Base-by-base conservation (phyloP, 2,113 vertebrate species). In the Cebus imitator region DNA sequence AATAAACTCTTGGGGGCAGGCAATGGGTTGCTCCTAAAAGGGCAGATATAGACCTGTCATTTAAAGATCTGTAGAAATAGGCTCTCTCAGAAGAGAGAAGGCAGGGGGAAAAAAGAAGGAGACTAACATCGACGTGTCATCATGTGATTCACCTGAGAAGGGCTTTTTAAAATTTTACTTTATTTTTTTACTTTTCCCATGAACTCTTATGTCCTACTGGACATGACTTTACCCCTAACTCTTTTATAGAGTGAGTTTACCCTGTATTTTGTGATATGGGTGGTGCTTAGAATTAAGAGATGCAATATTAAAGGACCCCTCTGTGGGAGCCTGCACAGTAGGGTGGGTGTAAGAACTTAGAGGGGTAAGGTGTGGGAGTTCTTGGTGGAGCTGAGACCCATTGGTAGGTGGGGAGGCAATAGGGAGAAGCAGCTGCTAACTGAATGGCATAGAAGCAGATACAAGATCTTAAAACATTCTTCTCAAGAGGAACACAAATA, bases 401-500 rank as follows among this genome's bases (percentile, higher is more conserved):
- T 10, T 37, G 21, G 35, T 25, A 11, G 50, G 18, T 1, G 1
- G 55, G 27, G 45, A 89, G 50, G 18, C 48, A 72, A 18, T 3
- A 21, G 78, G 30, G 73, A 78, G 58, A 94, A 92, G 45, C 66
- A 95, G 76, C 43, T 96, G n/a, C 82, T 61, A 52, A 18, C 12
- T 35, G n/a, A 92, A 61, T 79, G 73, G n/a, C 37, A 21, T 7
- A 45, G 58, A 73, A 89, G 11, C 57, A 52, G 43, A 80, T 64
- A 3, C 6, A 90, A 89, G 90, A 76, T 27, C 55, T 58, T 79
- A 2, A 40, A 86, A 64, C 43, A 55, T 6, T 91, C 83, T 96
- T 90, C 52, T 20, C 5, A 40, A 73, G 70, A 97, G 52, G 27
- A 87, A 91, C 97, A 75, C 87, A 93, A 91, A 91, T 30, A 88